These are phyloP conservation scores for Drosophila busckii DNA, from an alignment of 1,140 invertebrate genomes.

Conservation along the genomic window DNA sequence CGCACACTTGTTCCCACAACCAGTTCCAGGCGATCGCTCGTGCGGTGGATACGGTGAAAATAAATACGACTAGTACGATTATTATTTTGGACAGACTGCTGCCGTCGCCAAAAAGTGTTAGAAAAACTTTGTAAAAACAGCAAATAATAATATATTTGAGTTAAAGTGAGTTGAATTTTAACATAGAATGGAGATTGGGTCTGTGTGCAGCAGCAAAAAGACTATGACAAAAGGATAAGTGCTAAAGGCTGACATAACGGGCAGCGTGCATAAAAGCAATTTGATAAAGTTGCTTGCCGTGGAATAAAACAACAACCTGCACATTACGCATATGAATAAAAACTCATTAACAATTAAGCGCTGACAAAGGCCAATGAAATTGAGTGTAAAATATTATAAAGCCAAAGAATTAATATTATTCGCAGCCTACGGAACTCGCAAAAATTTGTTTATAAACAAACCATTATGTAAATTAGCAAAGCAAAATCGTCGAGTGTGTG, in stretches of 20 bases:
- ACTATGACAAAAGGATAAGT: constrained; percentile 10
- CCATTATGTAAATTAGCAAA: too few relatives aligned
- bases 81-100: constrained; percentile 2
- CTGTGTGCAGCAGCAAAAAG: too few relatives aligned
- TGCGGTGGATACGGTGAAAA: constrained; percentile 42
- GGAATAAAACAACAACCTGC: constrained; percentile 49
- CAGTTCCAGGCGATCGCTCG: constrained; percentile 56
- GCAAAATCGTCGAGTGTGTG: too few relatives aligned
- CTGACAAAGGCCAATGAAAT: constrained; percentile 36
- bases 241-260: neutral
- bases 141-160: constrained; percentile 6
- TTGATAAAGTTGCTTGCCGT: constrained; percentile 58
- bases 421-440: too few relatives aligned
- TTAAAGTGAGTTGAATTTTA: constrained; percentile 26
- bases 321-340: constrained; percentile 26
- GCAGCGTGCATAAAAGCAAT: constrained; percentile 23
- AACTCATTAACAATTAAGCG: constrained; percentile 63
- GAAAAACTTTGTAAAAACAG: constrained; percentile 4
- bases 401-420: neutral
- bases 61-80: neutral
- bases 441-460: too few relatives aligned
- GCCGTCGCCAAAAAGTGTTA: constrained; percentile 2
- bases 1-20: constrained; percentile 68
- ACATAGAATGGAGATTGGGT: too few relatives aligned
- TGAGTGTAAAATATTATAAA: constrained; percentile 36